Conservation (phyloP, 2,888 invertebrate species). For the Aplocera efformata region DNA sequence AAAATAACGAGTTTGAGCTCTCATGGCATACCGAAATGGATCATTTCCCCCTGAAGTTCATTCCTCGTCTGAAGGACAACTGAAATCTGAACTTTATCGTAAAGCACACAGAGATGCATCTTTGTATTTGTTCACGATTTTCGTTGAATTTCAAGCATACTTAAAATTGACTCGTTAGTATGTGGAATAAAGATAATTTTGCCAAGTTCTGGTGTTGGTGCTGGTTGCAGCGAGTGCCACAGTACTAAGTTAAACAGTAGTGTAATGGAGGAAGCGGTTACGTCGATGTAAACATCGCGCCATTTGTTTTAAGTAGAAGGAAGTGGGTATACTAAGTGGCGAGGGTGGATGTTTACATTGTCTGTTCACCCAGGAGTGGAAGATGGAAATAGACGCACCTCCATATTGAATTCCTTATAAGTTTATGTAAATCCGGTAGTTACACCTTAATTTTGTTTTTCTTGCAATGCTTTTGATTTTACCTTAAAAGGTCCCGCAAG, state of each 20-base stretch:
- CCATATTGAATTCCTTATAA: background rate
- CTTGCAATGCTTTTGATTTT: too few species aligned
- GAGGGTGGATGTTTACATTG: conserved; percentile 10
- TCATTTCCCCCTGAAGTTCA: too few species aligned
- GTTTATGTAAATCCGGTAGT: too few species aligned
- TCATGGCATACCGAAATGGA: background rate
- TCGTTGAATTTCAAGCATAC: background rate
- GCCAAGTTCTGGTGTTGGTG: background rate
- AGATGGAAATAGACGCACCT: conserved; percentile 2
- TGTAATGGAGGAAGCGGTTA: conserved; percentile 16
- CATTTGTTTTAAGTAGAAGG: conserved; percentile 18
- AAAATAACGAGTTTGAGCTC: background rate
- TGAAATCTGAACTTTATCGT: conserved; percentile 8
- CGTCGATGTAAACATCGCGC: conserved; percentile 15
- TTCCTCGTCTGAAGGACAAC: too few species aligned
- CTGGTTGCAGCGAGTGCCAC: background rate
- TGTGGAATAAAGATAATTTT: background rate
- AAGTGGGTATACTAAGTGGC: conserved; percentile 13
- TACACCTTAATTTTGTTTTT: too few species aligned
- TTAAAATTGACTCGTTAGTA: background rate
- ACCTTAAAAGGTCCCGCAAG: too few species aligned
- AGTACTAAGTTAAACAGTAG: conserved; percentile 12
- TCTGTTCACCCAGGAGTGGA: conserved; percentile 8
- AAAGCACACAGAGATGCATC: background rate
- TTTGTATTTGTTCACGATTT: background rate